These are phyloP conservation scores for Eutolmus rufibarbis DNA, from an alignment of 2,888 invertebrate species.

Conservation along the genomic window DNA sequence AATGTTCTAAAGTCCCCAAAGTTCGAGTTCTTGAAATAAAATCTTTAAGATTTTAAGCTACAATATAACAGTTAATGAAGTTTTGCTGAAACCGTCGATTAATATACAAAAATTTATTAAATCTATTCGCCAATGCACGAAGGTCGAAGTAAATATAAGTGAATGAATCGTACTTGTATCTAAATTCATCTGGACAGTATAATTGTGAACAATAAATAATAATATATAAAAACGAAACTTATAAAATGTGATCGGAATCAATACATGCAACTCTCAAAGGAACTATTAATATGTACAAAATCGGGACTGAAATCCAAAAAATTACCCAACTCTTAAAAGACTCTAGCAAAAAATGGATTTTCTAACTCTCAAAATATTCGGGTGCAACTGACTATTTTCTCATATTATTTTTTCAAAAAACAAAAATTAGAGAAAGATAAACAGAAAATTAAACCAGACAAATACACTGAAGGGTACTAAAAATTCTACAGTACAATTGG, in stretches of 20 bases:
- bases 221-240: not conserved
- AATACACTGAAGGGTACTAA: not conserved
- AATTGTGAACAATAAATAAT: not conserved
- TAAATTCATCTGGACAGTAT: not conserved
- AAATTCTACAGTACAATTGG: constrained; percentile 18
- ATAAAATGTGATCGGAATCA: not conserved
- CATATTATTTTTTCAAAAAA: not conserved
- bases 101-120: not conserved
- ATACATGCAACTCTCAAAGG: not conserved
- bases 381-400: not conserved
- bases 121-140: not conserved
- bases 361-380: not conserved
- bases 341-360: not conserved
- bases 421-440: not conserved
- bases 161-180: not conserved
- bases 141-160: not conserved
- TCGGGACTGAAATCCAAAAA: not conserved
- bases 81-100: not conserved
- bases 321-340: not conserved
- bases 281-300: not conserved
- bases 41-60: too few species aligned
- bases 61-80: not conserved
- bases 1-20: too few species aligned
- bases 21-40: too few species aligned
- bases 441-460: not conserved